These are phyloP conservation scores for Nipponia nippon DNA, from an alignment of 2,113 vertebrate species.

Conservation along the genomic window DNA sequence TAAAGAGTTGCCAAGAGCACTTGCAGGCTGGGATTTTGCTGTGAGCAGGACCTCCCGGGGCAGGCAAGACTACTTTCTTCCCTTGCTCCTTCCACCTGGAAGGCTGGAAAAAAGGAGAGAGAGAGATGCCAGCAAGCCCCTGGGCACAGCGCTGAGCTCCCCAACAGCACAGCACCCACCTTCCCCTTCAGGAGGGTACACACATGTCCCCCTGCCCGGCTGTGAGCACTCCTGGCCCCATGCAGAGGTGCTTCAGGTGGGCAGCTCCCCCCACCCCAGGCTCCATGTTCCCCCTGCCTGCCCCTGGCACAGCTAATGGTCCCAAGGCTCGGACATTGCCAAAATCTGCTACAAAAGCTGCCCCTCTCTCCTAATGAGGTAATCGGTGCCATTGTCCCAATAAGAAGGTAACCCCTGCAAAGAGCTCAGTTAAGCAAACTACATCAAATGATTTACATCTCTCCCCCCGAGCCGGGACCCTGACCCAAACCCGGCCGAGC, in stretches of 20 bases:
- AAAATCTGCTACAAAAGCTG: background rate
- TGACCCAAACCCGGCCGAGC: background rate
- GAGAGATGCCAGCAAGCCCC: background rate
- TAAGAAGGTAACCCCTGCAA: background rate
- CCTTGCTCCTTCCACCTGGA: background rate
- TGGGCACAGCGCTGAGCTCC: background rate
- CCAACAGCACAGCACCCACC: too few relatives aligned
- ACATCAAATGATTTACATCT: background rate
- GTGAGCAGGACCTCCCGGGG: background rate
- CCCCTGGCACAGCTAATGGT: background rate
- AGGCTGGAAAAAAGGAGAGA: background rate
- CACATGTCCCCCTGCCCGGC: accelerated
- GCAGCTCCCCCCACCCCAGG: background rate
- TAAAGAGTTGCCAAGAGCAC: background rate
- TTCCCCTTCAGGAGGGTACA: background rate
- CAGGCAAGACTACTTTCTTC: background rate
- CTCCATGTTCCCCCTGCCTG: accelerated
- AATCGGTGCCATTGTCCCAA: background rate
- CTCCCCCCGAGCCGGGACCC: background rate
- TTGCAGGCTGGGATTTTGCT: background rate
- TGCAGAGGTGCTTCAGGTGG: background rate
- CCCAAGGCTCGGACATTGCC: background rate
- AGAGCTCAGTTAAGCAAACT: background rate
- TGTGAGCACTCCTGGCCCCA: background rate
- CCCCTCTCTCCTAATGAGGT: conserved; percentile 2